Evolutionary conservation across 1,140 invertebrate species (phyloP).

Genomic region (Eumaeus atala): DNA sequence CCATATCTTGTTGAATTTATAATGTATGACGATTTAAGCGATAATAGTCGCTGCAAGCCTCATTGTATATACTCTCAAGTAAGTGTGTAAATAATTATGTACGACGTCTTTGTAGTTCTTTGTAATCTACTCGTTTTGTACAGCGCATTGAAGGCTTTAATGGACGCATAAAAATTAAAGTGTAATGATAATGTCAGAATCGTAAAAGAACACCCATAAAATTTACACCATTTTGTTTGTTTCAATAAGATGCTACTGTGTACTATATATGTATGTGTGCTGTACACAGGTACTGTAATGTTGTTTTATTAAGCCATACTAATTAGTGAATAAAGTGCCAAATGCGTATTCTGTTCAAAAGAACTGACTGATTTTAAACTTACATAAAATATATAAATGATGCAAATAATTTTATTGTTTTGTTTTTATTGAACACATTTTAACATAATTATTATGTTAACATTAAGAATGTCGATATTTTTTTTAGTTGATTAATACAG

Average conservation of each 20-base stretch:
- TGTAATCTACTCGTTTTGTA: conserved; percentile 25
- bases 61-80: conserved; percentile 48
- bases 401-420: conserved; percentile 40
- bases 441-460: too few relatives aligned
- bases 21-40: conserved; percentile 21
- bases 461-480: too few relatives aligned
- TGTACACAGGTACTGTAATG: neutral
- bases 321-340: conserved; percentile 71
- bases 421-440: conserved; percentile 11
- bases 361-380: conserved; percentile 70
- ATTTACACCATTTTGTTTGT: conserved; percentile 7
- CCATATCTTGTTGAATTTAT: conserved; percentile 62
- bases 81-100: conserved; percentile 30
- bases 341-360: conserved; percentile 70
- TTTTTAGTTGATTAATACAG: too few relatives aligned
- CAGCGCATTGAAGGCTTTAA: conserved; percentile 22
- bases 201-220: neutral
- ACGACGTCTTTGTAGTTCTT: conserved; percentile 18
- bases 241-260: neutral
- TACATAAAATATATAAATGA: conserved; percentile 40
- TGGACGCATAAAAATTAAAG: conserved; percentile 8
- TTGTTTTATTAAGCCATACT: conserved; percentile 58
- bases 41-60: conserved; percentile 36
- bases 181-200: conserved; percentile 3
- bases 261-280: too few relatives aligned